A percentile compares a stretch with the other conserved stretches of the same genome.
Conservation (phyloP, 2,888 invertebrate species). For the Ophion ventricosus region DNA sequence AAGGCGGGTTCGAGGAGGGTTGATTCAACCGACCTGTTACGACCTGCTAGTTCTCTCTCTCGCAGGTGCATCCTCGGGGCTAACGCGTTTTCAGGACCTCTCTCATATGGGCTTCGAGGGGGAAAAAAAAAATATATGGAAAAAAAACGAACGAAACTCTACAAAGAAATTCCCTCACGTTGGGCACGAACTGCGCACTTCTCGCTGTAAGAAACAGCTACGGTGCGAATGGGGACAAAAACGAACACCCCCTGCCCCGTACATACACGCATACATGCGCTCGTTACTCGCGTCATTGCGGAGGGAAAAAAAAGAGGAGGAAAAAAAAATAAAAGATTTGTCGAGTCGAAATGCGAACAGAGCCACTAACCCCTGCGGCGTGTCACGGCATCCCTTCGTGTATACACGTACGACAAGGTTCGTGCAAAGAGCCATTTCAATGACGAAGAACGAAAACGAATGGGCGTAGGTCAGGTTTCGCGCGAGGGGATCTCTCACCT, state of each 20-base stretch:
- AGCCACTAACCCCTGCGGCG: constrained; percentile 52
- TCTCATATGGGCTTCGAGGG: constrained; percentile 15
- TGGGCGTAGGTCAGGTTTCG: constrained; percentile 68
- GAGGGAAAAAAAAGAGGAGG: background rate
- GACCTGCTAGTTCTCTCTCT: constrained; percentile 78
- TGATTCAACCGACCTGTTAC: constrained; percentile 76
- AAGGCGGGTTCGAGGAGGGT: constrained; percentile 51
- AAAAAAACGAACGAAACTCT: constrained; percentile 28
- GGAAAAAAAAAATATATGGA: constrained; percentile 31
- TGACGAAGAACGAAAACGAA: constrained; percentile 60
- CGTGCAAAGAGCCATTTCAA: constrained; percentile 64
- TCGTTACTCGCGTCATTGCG: constrained; percentile 11
- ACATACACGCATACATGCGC: background rate
- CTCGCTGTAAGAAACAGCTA: constrained; percentile 6
- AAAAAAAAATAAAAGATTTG: constrained; percentile 41
- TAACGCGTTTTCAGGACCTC: constrained; percentile 32
- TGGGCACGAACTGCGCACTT: constrained; percentile 39
- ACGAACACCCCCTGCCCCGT: constrained; percentile 29
- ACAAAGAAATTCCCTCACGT: constrained; percentile 36
- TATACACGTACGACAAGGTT: constrained; percentile 25
- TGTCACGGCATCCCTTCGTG: constrained; percentile 48
- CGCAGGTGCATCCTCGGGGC: constrained; percentile 75
- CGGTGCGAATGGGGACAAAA: constrained; percentile 32
- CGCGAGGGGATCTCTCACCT: constrained; percentile 27
- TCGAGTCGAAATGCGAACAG: constrained; percentile 44